Percentiles rank a stretch among this genome's conserved stretches.
Evolutionary conservation across 1,140 invertebrate genomes (phyloP).

Genomic region (Drosophila neocordata): DNA sequence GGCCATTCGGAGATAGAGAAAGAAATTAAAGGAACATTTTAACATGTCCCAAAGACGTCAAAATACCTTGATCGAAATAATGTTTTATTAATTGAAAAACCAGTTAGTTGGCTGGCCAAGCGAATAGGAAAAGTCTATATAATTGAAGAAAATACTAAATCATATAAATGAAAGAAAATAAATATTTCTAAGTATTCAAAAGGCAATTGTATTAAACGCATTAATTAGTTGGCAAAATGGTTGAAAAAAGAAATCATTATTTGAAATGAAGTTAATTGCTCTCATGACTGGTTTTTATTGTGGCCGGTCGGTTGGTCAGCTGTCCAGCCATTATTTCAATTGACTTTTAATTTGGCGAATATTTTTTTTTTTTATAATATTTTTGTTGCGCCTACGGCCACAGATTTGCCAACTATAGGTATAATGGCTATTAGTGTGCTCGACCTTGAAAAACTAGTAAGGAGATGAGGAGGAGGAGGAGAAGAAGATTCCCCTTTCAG

Average conservation of each 20-base stretch:
- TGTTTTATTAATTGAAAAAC: slow-evolving; percentile 49
- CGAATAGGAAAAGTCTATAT: slow-evolving; percentile 16
- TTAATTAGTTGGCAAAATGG: slow-evolving; percentile 58
- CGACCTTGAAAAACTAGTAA: slow-evolving; percentile 52
- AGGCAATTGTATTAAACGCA: slow-evolving; percentile 61
- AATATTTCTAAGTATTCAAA: not conserved
- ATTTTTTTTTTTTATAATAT: slow-evolving; percentile 39
- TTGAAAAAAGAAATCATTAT: slow-evolving; percentile 59
- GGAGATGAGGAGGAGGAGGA: not conserved
- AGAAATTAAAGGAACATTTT: slow-evolving; percentile 28
- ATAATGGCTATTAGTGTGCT: slow-evolving; percentile 29
- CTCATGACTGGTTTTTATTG: slow-evolving; percentile 42
- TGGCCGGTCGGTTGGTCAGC: slow-evolving; percentile 14
- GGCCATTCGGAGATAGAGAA: slow-evolving; percentile 42
- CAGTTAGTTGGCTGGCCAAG: slow-evolving; percentile 41
- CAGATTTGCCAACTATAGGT: slow-evolving; percentile 41
- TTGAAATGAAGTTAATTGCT: slow-evolving; percentile 60
- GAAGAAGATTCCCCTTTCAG: slow-evolving; percentile 20
- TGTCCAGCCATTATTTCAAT: slow-evolving; percentile 62
- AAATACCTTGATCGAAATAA: slow-evolving; percentile 25
- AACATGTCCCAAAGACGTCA: slow-evolving; percentile 38
- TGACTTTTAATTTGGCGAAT: slow-evolving; percentile 59
- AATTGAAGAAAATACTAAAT: not conserved
- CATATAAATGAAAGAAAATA: slow-evolving; percentile 3
- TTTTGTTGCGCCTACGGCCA: slow-evolving; percentile 19